phyloP scores from a whole-genome alignment of 2,797 vertebrate genomes.

The Xyrichtys novacula region DNA sequence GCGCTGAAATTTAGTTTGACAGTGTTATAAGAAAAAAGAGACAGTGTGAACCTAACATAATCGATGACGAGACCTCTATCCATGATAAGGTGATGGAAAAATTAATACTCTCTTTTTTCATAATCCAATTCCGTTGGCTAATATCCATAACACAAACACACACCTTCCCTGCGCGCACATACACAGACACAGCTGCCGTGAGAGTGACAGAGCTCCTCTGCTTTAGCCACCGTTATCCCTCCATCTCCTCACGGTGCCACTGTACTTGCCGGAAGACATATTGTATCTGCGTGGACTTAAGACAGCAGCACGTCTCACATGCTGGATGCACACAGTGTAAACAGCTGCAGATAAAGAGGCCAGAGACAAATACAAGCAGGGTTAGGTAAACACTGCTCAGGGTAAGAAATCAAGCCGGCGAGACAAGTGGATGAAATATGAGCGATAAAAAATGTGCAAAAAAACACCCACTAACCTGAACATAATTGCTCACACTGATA shows the following conservation, averaged over 20 bases:
- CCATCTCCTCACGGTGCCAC: conserved; percentile 47
- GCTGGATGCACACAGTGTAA: conserved; percentile 49
- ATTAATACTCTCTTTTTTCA: conserved; percentile 60
- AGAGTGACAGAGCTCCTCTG: conserved; percentile 32
- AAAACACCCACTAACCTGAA: conserved; percentile 40
- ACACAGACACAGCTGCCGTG: conserved; percentile 46
- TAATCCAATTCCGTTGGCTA: conserved; percentile 70
- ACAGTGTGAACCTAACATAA: conserved; percentile 56
- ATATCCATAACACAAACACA: conserved; percentile 67
- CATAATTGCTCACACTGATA: conserved; percentile 73
- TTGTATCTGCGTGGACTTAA: conserved; percentile 35
- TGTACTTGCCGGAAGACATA: conserved; percentile 50
- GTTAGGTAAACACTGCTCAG: conserved; percentile 55
- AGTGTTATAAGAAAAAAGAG: conserved; percentile 30
- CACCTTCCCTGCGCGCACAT: conserved; percentile 30
- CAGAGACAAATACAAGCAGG: conserved; percentile 52
- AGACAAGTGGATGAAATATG: conserved; percentile 51
- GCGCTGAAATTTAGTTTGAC: conserved; percentile 55
- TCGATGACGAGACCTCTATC: conserved; percentile 71
- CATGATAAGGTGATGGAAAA: conserved; percentile 67
- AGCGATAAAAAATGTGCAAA: conserved; percentile 59
- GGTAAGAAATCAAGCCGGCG: conserved; percentile 23
- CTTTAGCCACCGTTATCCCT: conserved; percentile 47
- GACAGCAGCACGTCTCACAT: conserved; percentile 43
- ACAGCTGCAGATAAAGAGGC: conserved; percentile 43